These are phyloP conservation scores for Amphiura filiformis DNA, from an alignment of 35 echinoderm and acorn worm genomes.

Conservation along the genomic window DNA sequence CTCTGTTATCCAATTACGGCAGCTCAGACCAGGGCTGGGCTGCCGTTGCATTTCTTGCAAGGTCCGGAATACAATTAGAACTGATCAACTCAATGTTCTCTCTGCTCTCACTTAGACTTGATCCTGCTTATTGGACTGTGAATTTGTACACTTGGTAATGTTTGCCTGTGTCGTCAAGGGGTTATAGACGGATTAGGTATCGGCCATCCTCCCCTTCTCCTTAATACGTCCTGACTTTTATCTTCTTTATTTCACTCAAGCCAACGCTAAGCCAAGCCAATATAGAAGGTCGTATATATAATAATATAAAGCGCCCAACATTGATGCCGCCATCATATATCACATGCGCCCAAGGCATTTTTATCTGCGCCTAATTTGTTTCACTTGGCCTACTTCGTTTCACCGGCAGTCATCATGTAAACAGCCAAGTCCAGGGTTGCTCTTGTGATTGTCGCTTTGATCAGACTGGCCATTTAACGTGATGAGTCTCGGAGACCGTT, in stretches of 20 bases:
- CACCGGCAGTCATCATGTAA: neutral
- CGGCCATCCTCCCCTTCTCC: neutral
- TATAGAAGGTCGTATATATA: neutral
- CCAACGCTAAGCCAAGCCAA: neutral
- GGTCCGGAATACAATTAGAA: neutral
- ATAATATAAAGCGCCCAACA: neutral
- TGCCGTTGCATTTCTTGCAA: neutral
- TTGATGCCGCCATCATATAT: neutral
- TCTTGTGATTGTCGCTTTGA: neutral
- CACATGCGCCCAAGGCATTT: neutral
- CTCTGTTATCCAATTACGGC: neutral
- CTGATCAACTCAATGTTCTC: neutral
- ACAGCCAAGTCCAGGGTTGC: neutral
- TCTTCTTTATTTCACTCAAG: neutral
- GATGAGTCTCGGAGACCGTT: neutral
- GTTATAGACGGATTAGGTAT: neutral
- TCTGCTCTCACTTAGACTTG: neutral
- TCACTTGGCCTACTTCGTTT: neutral
- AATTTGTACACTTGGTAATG: conserved; percentile 1
- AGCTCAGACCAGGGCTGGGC: conserved; percentile 1
- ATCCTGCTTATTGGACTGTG: neutral
- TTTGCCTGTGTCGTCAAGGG: neutral
- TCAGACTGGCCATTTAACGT: neutral
- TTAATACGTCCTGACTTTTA: too few species aligned
- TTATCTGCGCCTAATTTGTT: neutral